Evolutionary conservation across 1,140 invertebrate genomes (phyloP), one percentile per base, ranked within the genome.

Genomic region (Megalonaias nervosa): DNA sequence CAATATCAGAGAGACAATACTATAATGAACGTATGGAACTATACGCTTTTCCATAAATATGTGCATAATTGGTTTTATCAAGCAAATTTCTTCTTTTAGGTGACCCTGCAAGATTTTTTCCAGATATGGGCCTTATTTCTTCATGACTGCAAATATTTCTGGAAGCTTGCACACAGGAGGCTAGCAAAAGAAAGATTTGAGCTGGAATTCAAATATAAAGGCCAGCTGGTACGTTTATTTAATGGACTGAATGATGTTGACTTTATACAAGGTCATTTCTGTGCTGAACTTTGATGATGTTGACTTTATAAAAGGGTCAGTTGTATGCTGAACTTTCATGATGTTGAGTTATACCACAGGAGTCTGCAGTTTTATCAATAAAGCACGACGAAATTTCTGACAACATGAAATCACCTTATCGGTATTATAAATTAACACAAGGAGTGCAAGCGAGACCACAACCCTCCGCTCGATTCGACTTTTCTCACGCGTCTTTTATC

Each of bases 61-160:
- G 19, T 71, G 0, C 3, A 23, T 19, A 60, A 38, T 58, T 57
- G 15, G 16, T 26, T 62, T 17, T 80, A 21, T 62, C 31, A 38
- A 23, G 68, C 23, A 19, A 19, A 57, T 62, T 31, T 73, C 48
- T 64, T 48, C 69, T 82, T 82, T 55, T 67, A 87, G 86, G 68
- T 74, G 61, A 81, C 82, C 16, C 84, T 86, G 16, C 83, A 88
- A 48, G 82, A 83, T 60, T 89, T 90, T 61, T 86, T 88, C 74
- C 81, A 85, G 48, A 83, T 86, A 13, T 90, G 88, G 87, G 86
- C 84, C 1, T 79, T 84, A 2, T 90, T 90, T 74, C 84, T 90
- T 15, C 86, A 88, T 65, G 89, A 90, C 74, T 89, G 87, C 72
- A 88, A 88, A 61, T 87, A 86, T 65, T 87, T 85, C 72, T 90